Evolutionary conservation across 2,113 vertebrate species (phyloP), one percentile per base, ranked within the genome.

Genomic region (Odontophorus gujanensis): DNA sequence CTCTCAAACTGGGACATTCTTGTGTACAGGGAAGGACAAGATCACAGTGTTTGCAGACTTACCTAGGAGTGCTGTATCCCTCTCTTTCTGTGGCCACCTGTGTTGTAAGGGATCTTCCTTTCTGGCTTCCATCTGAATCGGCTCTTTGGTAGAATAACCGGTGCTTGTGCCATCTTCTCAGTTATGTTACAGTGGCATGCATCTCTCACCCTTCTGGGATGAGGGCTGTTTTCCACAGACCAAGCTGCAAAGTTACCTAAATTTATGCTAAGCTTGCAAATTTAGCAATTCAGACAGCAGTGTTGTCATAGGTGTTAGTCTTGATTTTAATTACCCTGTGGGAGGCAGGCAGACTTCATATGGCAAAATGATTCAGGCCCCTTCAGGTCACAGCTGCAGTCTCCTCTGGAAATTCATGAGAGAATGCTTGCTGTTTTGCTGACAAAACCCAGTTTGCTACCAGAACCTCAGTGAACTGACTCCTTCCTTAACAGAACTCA

Each of bases 221-320:
- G 51, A 66, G 58, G 34, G 18, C 53, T 43, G 53, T 59, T 76
- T 26, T 51, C 24, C 48, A 57, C 74, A 13, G 13, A 36, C 47
- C 38, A 25, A 30, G 30, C 18, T 25, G 15, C 25, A 9, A 50
- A 30, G 82, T 20, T 81, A 45, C 34, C 7, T 62, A 32, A 57
- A 50, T 61, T 72, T 61, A 13, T 72, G 84, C 74, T 57, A 7
- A 36, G 61, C 81, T 89, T 89, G 81, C 61, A 30, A 7, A 81
- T 89, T 24, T 47, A 62, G 45, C 55, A 85, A 20, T 55, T 80
- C 55, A 66, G 30, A 48, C 48, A 66, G 48, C 65, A 48, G 30
- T 59, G 76, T 77, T 77, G 55, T 40, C 90, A 74, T 20, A 81
- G 92, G 77, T 32, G 77, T 75, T 72, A 48, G 66, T 76, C 89